Conservation (phyloP, 2,888 invertebrate species). For the Meghimatium bilineatum region DNA sequence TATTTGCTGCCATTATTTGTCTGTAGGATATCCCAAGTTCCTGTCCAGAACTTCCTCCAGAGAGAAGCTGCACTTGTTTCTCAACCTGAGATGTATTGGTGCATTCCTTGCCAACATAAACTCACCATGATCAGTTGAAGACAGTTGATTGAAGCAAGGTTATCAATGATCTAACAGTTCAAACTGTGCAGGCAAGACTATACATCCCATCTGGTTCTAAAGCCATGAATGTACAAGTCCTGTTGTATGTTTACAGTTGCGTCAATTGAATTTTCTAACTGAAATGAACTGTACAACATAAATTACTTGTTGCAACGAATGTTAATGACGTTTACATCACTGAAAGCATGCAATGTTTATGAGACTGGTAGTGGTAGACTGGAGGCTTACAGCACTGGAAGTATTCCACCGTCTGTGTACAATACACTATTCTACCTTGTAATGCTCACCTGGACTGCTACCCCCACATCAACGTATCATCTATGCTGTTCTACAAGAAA, state of each 20-base stretch:
- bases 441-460: too few species aligned
- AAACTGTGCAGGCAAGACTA: background rate
- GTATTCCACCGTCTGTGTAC: too few species aligned
- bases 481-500: too few species aligned
- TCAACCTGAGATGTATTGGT: background rate
- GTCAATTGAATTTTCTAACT: background rate
- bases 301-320: background rate
- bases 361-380: too few species aligned
- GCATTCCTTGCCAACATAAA: background rate
- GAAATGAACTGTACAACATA: background rate
- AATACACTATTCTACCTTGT: too few species aligned
- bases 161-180: background rate
- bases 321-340: background rate
- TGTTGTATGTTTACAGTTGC: background rate
- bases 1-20: slow-evolving; percentile 9
- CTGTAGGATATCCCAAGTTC: slow-evolving; percentile 23
- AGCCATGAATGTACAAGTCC: background rate
- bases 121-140: background rate
- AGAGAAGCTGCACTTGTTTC: background rate
- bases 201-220: background rate
- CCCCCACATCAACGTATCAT: too few species aligned
- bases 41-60: background rate
- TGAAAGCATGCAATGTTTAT: too few species aligned
- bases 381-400: background rate
- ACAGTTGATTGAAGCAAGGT: background rate